Conservation (phyloP, 2,113 vertebrate genomes). For the Neomonachus schauinslandi region DNA sequence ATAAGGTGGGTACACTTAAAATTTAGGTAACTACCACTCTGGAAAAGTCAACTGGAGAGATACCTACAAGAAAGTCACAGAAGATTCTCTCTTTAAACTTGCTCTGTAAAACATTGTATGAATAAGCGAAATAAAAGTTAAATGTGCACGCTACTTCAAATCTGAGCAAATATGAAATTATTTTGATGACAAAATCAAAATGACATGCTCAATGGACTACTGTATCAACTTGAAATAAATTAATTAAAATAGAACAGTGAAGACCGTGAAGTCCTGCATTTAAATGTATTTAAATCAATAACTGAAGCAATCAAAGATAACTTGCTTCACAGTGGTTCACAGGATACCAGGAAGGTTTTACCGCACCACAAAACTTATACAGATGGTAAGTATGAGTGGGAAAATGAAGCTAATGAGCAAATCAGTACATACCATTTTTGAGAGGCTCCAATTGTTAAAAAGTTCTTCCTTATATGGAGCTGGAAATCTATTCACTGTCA, state of each 20-base stretch:
- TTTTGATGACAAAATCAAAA: background rate
- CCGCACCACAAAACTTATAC: background rate
- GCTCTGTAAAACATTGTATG: background rate
- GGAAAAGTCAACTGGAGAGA: background rate
- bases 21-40: background rate
- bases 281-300: background rate
- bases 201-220: background rate
- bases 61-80: background rate
- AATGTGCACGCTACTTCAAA: background rate
- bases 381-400: background rate
- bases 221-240: constrained; percentile 18
- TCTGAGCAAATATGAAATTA: background rate
- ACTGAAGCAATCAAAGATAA: background rate
- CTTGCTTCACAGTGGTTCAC: background rate
- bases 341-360: background rate
- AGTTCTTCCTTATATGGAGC: background rate
- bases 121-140: constrained; percentile 36
- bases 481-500: background rate
- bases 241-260: background rate
- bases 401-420: background rate
- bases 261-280: background rate
- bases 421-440: background rate
- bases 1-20: background rate
- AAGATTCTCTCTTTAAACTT: background rate
- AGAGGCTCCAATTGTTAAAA: background rate